Percentiles rank a stretch among this genome's conserved stretches.
Evolutionary conservation across 2,888 invertebrate genomes (phyloP).

Genomic region (Drosophila picticornis): DNA sequence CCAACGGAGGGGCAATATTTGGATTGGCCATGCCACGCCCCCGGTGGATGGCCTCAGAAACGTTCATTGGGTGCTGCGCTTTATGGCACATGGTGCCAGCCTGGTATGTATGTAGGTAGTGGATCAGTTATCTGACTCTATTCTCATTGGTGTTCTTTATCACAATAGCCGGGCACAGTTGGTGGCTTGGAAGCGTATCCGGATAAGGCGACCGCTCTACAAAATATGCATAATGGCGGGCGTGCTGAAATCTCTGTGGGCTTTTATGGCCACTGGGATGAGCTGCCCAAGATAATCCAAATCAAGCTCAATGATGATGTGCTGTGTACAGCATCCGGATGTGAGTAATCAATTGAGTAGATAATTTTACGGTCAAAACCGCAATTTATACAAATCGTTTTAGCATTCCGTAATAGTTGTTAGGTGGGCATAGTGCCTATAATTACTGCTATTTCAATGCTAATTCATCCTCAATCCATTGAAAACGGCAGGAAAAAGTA

Average conservation of each 20-base stretch:
- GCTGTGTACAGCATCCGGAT: conserved; percentile 47
- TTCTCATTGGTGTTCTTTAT: neutral
- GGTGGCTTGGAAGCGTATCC: conserved; percentile 54
- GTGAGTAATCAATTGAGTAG: conserved; percentile 47
- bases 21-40: conserved; percentile 55
- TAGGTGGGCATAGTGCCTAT: neutral
- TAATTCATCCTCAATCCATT: neutral
- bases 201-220: conserved; percentile 30
- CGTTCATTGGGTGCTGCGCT: conserved; percentile 47
- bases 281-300: conserved; percentile 58
- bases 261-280: conserved; percentile 37
- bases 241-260: conserved; percentile 47
- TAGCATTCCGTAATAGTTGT: neutral
- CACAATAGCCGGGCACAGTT: conserved; percentile 39
- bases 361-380: neutral
- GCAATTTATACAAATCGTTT: neutral
- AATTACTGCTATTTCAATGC: neutral
- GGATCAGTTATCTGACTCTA: too few relatives aligned
- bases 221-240: conserved; percentile 47
- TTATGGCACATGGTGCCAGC: conserved; percentile 24
- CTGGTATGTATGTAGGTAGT: conserved; percentile 29
- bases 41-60: conserved; percentile 33
- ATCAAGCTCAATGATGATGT: conserved; percentile 49
- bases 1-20: conserved; percentile 27
- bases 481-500: neutral